phyloP scores from a whole-genome alignment of 2,113 vertebrate species.

The Rhadina sibilatrix region DNA sequence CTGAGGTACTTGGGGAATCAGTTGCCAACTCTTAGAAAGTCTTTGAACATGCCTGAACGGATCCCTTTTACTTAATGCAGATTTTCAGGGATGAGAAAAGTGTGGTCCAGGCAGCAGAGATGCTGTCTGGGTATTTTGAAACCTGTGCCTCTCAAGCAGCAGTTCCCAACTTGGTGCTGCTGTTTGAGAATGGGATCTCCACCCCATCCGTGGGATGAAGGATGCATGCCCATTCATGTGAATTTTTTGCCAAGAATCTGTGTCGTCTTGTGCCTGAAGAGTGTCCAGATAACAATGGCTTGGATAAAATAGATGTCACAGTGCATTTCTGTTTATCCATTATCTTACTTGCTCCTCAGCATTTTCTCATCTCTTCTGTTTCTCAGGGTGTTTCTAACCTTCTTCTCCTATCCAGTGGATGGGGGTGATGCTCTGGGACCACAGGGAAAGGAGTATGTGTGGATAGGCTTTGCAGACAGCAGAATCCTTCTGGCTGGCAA shows the following conservation, averaged over 20 bases:
- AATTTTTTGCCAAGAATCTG: not conserved
- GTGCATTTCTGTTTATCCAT: not conserved
- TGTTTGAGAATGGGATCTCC: not conserved
- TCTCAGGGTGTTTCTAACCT: not conserved
- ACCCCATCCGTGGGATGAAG: not conserved
- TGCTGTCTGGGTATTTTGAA: not conserved
- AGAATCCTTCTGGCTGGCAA: not conserved
- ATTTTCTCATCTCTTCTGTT: not conserved
- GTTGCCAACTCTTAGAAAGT: not conserved
- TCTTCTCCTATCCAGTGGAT: not conserved
- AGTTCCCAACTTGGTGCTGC: not conserved
- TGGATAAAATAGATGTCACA: not conserved
- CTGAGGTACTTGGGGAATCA: not conserved
- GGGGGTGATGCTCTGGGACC: not conserved
- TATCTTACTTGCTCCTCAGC: no score
- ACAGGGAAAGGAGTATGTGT: not conserved
- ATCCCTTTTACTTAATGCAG: not conserved
- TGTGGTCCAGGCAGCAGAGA: not conserved
- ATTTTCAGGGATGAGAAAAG: not conserved
- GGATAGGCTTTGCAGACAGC: not conserved
- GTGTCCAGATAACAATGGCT: not conserved
- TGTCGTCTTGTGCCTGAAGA: not conserved
- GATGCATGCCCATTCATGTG: fast-evolving
- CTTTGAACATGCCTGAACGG: not conserved
- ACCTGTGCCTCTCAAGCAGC: not conserved